A percentile compares a stretch with the other conserved stretches of the same genome.
Conservation (phyloP, 1,140 invertebrate genomes). For the Stenopsyche tienmushanensis region DNA sequence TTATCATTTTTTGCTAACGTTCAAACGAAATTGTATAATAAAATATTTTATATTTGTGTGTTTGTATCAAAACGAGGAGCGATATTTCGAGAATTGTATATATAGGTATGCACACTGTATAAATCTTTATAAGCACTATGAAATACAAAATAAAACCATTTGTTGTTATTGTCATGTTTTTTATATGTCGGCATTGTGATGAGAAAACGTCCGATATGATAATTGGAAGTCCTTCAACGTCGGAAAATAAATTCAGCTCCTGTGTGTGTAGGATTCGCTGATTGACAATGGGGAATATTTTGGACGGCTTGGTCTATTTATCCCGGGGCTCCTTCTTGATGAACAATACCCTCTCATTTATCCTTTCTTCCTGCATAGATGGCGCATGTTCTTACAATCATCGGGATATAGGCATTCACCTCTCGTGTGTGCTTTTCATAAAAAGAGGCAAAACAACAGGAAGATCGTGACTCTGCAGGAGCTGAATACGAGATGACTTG, state of each 20-base stretch:
- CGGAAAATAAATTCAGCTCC: not conserved
- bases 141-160: slow-evolving; percentile 13
- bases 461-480: slow-evolving; percentile 10
- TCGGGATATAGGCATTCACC: slow-evolving; percentile 2
- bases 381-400: slow-evolving; percentile 13
- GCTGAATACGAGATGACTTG: slow-evolving; percentile 20
- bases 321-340: slow-evolving; percentile 6
- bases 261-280: too few species aligned
- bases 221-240: too few species aligned
- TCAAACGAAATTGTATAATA: not conserved
- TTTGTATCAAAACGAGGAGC: slow-evolving; percentile 14
- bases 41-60: not conserved
- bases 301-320: not conserved
- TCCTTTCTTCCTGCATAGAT: not conserved
- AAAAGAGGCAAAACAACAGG: slow-evolving; percentile 21
- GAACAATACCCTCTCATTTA: slow-evolving; percentile 5
- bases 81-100: slow-evolving; percentile 22
- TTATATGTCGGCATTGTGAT: not conserved
- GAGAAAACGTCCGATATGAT: not conserved
- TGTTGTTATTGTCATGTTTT: slow-evolving; percentile 10
- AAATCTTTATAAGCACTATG: slow-evolving; percentile 34
- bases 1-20: too few species aligned
- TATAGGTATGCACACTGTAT: slow-evolving; percentile 30
- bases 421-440: slow-evolving; percentile 14
- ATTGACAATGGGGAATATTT: too few species aligned